Percentiles rank a stretch among this genome's conserved stretches.
Evolutionary conservation across 2,888 invertebrate genomes (phyloP).

Genomic region (Limnephilus auricula): DNA sequence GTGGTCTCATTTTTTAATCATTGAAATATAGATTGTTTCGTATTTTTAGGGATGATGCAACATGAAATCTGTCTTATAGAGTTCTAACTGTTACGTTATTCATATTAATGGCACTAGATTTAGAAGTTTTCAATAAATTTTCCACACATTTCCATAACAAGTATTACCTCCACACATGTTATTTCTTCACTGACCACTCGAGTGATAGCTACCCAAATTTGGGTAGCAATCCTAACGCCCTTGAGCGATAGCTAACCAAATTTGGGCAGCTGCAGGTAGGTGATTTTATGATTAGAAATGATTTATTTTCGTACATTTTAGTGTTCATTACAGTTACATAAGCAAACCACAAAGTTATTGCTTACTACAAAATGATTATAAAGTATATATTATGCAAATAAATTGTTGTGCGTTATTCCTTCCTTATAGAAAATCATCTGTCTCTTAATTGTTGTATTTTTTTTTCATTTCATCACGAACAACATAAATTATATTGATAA

Average conservation of each 20-base stretch:
- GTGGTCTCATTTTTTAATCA: background rate
- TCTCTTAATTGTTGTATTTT: background rate
- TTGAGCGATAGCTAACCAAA: too few relatives aligned
- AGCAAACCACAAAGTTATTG: background rate
- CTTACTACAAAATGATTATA: background rate
- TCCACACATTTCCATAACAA: background rate
- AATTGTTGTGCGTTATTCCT: background rate
- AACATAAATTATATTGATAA: background rate
- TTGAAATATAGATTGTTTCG: background rate
- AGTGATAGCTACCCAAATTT: too few relatives aligned
- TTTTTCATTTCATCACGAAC: background rate
- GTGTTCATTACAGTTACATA: background rate
- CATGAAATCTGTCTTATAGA: background rate
- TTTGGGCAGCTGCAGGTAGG: too few relatives aligned
- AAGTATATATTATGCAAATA: background rate
- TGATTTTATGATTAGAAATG: too few relatives aligned
- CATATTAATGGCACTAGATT: background rate
- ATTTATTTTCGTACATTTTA: too few relatives aligned
- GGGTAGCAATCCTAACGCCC: too few relatives aligned
- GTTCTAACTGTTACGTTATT: background rate
- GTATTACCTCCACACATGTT: constrained; percentile 21
- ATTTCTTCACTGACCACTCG: constrained; percentile 4
- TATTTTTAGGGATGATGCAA: background rate
- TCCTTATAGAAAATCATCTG: background rate
- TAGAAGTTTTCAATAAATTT: constrained; percentile 7